These are phyloP conservation scores for Tribolium castaneum DNA, from an alignment of 1,140 invertebrate genomes.

Conservation along the genomic window DNA sequence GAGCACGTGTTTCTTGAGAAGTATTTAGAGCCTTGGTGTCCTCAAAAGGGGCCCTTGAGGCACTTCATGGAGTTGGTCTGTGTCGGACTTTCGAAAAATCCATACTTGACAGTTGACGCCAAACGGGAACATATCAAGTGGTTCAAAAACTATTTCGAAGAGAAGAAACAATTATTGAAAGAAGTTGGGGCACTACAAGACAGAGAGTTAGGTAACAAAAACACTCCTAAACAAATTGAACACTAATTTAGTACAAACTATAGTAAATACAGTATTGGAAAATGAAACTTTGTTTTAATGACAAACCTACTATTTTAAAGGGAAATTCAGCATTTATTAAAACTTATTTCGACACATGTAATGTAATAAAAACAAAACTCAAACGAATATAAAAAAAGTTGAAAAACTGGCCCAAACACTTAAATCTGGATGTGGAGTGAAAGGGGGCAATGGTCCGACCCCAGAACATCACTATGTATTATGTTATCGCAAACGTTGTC, in stretches of 20 bases:
- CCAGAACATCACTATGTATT: conserved; percentile 78
- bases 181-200: conserved; percentile 69
- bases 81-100: conserved; percentile 94
- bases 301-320: no score
- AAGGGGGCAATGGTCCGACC: conserved; percentile 92
- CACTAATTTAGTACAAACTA: neutral
- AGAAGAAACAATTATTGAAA: conserved; percentile 79
- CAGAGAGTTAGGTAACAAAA: neutral
- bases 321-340: no score
- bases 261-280: no score
- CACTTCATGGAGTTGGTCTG: conserved; percentile 98
- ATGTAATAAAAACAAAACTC: neutral
- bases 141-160: conserved; percentile 92
- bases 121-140: conserved; percentile 93
- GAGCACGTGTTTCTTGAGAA: conserved; percentile 94
- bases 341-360: no score
- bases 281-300: no score
- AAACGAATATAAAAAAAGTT: no score
- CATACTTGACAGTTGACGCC: conserved; percentile 87
- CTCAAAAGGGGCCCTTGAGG: conserved; percentile 85
- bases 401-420: conserved; percentile 46
- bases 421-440: conserved; percentile 75
- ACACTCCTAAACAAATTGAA: neutral
- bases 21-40: conserved; percentile 89
- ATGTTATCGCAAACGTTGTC: conserved; percentile 83